Base-by-base conservation (phyloP, 2,888 invertebrate genomes). In the Rhodophaea formosa region DNA sequence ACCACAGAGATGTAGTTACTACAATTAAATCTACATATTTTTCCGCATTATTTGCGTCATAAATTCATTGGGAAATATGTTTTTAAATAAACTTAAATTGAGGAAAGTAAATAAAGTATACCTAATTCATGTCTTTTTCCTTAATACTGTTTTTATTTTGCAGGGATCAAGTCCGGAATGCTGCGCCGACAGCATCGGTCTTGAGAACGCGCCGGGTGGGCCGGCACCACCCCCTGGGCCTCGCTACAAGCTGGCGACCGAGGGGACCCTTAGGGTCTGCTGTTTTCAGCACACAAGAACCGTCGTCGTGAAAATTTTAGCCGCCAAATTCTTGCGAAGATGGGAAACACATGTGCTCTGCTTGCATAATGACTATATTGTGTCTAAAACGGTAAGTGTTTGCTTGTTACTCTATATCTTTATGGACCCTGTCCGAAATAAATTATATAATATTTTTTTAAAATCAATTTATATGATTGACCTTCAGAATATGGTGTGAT, bases 291-390 rank as follows among this genome's bases (percentile, higher is more conserved):
- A 96, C 79, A 94, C 95, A 3, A 91, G 95, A 66, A 96, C 95
- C 39, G 94, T 96, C 59, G 94, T 96, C 64, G 95, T 94, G 82
- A 96, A 96, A 84, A 94, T 96, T 67, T 91, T 96, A 69, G 95
- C 95, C 57, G 94, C 95, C 63, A 95, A 95, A 80, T 95, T 95
- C 79, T 90, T 96, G 43, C 88, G 96, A 54, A 88, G 95, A 62
- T 96, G 96, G 96, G 96, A 96, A 80, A 94, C 93, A 43, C 96
- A 96, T 79, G 93, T 94, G 69, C 90, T 96, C 8, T 92, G 93
- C 69, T 86, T 96, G 64, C 93, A 93, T 67, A 94, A 94, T 66
- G 92, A 93, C 58, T 93, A 94, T 69, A 93, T 96, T 51, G 88
- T 93, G 46, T 96, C 96, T 0, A 94, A 94, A 86, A 94, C 95